Percentiles rank a stretch among this genome's conserved stretches.
These are phyloP conservation scores for Matsumyia berberina DNA, from an alignment of 2,888 invertebrate species.

Conservation along the genomic window DNA sequence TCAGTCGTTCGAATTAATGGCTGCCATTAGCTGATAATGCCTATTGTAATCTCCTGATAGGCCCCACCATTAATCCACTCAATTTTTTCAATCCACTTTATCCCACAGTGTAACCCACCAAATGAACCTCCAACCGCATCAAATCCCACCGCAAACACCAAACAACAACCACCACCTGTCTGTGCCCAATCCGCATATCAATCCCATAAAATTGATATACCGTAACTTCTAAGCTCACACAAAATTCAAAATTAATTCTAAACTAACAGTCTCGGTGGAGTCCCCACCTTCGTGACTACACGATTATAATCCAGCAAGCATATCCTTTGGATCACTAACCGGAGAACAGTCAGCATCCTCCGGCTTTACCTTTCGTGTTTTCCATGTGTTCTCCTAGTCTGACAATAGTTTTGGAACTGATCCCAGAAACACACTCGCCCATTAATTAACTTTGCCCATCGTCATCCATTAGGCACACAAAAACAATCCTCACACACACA, in stretches of 20 bases:
- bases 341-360: not conserved
- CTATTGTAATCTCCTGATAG: no score
- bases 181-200: constrained; percentile 17
- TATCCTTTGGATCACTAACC: no score
- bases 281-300: not conserved
- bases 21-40: no score
- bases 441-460: not conserved
- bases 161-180: constrained; percentile 6
- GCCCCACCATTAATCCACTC: not conserved
- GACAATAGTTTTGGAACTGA: constrained; percentile 35
- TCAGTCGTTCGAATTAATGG: no score
- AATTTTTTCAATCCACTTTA: not conserved
- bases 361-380: not conserved
- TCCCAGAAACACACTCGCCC: constrained; percentile 37
- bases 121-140: not conserved
- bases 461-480: not conserved
- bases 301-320: not conserved
- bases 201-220: constrained; percentile 14
- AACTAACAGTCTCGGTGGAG: no score
- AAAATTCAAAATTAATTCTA: not conserved
- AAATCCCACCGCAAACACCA: not conserved
- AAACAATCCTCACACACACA: no score
- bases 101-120: not conserved
- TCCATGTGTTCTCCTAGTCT: constrained; percentile 18
- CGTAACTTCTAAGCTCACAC: not conserved